phyloP scores from a whole-genome alignment of 2,888 invertebrate species.

The Tholera decimalis region DNA sequence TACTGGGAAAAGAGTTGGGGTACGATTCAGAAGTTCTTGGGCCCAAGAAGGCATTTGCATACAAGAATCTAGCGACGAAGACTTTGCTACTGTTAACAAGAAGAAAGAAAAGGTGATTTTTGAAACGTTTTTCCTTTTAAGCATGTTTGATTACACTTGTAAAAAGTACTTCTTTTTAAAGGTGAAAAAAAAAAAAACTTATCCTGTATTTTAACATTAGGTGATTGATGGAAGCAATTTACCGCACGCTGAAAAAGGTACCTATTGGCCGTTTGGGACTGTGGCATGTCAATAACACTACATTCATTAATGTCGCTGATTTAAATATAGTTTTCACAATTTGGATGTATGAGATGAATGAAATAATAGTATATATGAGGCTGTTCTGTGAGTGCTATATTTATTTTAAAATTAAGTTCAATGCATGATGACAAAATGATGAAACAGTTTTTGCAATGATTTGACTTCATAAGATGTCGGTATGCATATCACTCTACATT shows the following conservation, averaged over 20 bases:
- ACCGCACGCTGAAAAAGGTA: constrained; percentile 79
- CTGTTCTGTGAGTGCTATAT: neutral
- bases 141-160: constrained; percentile 52
- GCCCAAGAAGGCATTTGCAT: constrained; percentile 73
- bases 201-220: constrained; percentile 77
- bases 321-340: constrained; percentile 9
- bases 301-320: constrained; percentile 58
- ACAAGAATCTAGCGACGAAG: constrained; percentile 83
- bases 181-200: constrained; percentile 61
- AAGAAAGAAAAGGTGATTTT: constrained; percentile 83
- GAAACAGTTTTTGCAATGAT: neutral
- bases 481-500: neutral
- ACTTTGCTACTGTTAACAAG: constrained; percentile 73
- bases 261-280: constrained; percentile 63
- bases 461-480: neutral
- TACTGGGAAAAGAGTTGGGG: constrained; percentile 80
- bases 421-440: neutral
- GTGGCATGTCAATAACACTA: constrained; percentile 52
- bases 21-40: constrained; percentile 86
- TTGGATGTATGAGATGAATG: neutral
- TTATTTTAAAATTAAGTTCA: neutral
- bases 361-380: no score
- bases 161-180: constrained; percentile 39
- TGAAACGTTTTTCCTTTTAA: neutral
- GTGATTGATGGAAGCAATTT: constrained; percentile 79